These are phyloP conservation scores for Spodoptera littoralis DNA, from an alignment of 2,888 invertebrate genomes.

Conservation along the genomic window DNA sequence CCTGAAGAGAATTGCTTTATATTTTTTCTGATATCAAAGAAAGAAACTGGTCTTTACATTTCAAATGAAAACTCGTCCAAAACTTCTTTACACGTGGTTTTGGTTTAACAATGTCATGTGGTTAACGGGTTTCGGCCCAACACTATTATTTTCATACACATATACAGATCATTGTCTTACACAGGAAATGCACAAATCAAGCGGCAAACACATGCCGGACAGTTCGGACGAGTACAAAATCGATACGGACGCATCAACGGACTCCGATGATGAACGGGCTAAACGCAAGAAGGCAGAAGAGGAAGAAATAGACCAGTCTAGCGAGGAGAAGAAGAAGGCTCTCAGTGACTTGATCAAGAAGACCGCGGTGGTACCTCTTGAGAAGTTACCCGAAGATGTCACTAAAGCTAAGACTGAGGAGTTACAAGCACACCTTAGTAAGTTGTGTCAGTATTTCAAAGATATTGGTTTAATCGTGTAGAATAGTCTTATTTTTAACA, in stretches of 20 bases:
- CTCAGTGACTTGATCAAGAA: slow-evolving; percentile 74
- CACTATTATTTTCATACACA: no score
- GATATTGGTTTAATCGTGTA: no score
- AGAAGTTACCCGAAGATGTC: slow-evolving; percentile 80
- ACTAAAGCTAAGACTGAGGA: slow-evolving; percentile 78
- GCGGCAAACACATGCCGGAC: slow-evolving; percentile 87
- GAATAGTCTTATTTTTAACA: no score
- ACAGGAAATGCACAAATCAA: slow-evolving; percentile 87
- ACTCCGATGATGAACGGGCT: slow-evolving; percentile 79
- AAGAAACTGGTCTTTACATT: no score
- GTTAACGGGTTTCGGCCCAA: no score
- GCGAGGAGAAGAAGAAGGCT: slow-evolving; percentile 62
- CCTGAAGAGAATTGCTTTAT: no score
- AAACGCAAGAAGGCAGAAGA: slow-evolving; percentile 71
- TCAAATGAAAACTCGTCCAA: no score
- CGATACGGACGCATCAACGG: slow-evolving; percentile 71
- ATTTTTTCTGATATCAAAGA: no score
- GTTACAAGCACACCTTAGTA: slow-evolving; percentile 74
- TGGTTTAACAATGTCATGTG: no score
- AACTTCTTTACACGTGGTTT: no score
- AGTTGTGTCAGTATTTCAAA: slow-evolving; percentile 23
- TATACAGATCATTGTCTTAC: background rate
- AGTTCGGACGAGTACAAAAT: slow-evolving; percentile 86
- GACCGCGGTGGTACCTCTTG: slow-evolving; percentile 81
- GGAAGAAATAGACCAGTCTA: slow-evolving; percentile 69